Base-by-base conservation (phyloP, 2,797 vertebrate species). In the Masticophis lateralis region DNA sequence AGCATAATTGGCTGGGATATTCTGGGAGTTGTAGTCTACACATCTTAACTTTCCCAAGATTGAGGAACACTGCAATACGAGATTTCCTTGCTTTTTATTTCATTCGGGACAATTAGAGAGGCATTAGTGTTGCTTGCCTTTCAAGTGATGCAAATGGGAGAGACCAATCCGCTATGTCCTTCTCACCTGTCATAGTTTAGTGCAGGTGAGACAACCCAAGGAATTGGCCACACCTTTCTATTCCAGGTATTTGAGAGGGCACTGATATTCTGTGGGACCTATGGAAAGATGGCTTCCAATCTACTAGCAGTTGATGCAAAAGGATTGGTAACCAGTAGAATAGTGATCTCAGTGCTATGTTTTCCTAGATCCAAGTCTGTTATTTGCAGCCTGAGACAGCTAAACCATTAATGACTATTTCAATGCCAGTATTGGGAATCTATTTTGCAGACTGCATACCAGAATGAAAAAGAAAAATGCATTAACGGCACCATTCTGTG, bases 101-200 rank as follows among this genome's bases (percentile, higher is more conserved):
- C 90, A 92, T 83, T 55, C 91, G 94, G 88, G 92, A 91, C 95
- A 96, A 93, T 63, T 94, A 96, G 91, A 60, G 0, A 92, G 57
- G 95, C 32, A 32, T 56, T 89, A 96, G 61, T 92, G 90, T 60
- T 94, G 63, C 4, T 59, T 94, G 93, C 55, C 60, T 59, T 94
- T 93, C 91, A 56, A 95, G 0, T n/a, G 92, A 22, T 94, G 94
- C 28, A 28, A 43, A n/a, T 22, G 25, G 59, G 14, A 90, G 5
- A 27, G 37, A 16, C 5, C 47, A 63, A 55, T 12, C 8, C 1
- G 2, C 0, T 2, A 18, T 0, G 91, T 18, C 47, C 57, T 27
- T 83, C 56, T 22, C 55, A 37, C 53, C 28, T 20, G 11, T 47
- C 12, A 2, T 61, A 8, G 32, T 28, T 27, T 14, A 66, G 27